Conservation (phyloP, 1,140 invertebrate species). For the Zeugodacus cucurbitae region DNA sequence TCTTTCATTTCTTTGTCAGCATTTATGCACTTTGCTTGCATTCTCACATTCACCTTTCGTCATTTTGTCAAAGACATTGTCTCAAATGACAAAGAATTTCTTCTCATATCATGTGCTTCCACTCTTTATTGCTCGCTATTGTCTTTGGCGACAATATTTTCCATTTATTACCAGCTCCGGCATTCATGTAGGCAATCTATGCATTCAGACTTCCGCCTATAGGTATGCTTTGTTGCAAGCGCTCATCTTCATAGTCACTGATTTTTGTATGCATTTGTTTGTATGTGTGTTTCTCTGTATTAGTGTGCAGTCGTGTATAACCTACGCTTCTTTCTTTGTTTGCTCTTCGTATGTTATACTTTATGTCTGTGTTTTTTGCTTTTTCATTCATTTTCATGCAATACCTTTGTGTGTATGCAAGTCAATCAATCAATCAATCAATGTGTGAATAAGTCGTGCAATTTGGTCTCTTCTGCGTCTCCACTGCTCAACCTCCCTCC, state of each 20-base stretch:
- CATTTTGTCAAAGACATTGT: background rate
- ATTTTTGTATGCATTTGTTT: background rate
- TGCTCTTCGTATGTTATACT: background rate
- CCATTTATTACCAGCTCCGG: background rate
- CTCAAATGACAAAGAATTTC: background rate
- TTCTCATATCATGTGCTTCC: background rate
- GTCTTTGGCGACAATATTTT: background rate
- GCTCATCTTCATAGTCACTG: background rate
- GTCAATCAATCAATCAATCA: conserved; percentile 27
- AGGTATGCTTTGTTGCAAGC: background rate
- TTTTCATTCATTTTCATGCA: background rate
- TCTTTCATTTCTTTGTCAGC: background rate
- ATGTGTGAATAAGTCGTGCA: conserved; percentile 21
- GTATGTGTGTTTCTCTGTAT: background rate
- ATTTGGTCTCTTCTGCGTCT: background rate
- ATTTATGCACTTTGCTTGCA: background rate
- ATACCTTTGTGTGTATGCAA: background rate
- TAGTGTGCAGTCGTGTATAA: background rate
- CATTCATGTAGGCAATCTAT: background rate
- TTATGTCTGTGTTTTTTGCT: background rate
- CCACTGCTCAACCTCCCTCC: background rate
- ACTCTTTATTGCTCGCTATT: background rate
- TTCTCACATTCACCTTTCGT: background rate
- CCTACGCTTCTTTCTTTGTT: background rate
- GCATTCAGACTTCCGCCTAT: background rate